phyloP scores from a whole-genome alignment of 2,797 vertebrate species.

The Acropternis orthonyx region DNA sequence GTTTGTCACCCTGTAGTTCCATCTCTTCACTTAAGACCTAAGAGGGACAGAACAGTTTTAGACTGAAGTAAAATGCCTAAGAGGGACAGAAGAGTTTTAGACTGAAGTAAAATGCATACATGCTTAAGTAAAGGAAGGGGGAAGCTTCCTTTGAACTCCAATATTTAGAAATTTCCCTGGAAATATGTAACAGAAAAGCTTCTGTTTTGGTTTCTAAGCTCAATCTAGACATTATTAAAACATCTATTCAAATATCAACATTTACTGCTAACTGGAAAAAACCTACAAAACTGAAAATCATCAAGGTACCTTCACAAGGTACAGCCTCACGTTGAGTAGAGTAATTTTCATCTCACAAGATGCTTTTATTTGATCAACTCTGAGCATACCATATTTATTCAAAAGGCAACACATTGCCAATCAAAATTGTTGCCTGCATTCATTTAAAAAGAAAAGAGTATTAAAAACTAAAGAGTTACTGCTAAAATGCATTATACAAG shows the following conservation, averaged over 20 bases:
- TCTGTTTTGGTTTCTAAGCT: neutral
- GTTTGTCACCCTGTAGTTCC: constrained; percentile 82
- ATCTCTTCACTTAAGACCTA: constrained; percentile 85
- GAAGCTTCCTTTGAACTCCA: neutral
- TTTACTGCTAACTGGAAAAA: neutral
- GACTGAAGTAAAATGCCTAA: constrained; percentile 77
- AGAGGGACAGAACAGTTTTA: neutral
- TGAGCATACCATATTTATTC: neutral
- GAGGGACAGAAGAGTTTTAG: neutral
- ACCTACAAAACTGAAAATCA: neutral
- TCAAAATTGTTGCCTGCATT: neutral
- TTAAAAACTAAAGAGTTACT: neutral
- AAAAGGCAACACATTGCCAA: neutral
- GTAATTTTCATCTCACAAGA: neutral
- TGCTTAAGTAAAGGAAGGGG: neutral
- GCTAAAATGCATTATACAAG: neutral
- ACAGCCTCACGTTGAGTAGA: neutral
- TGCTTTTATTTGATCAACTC: neutral
- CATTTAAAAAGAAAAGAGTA: neutral
- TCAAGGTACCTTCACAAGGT: neutral
- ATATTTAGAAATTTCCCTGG: neutral
- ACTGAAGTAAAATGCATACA: neutral
- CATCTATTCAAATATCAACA: neutral
- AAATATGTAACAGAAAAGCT: neutral
- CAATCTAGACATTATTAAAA: neutral